Base-by-base conservation (phyloP, 2,797 vertebrate species). In the Molossus molossus region DNA sequence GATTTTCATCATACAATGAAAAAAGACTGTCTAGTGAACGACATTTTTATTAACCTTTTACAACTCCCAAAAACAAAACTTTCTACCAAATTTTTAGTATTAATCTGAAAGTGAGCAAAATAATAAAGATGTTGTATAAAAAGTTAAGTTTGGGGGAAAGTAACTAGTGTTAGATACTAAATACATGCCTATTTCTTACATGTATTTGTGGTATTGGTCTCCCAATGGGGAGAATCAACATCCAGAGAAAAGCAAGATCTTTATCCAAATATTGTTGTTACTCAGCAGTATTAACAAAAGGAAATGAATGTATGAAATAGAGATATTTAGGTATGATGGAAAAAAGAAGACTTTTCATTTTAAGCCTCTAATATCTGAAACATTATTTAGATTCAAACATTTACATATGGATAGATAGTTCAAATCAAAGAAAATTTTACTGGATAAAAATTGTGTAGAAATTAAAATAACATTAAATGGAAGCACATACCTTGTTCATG, bases 41-140 rank as follows among this genome's bases (percentile, higher is more conserved):
- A 57, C 20, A 58, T 48, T 69, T 88, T 75, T 72, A 89, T 60
- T 86, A 87, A 58, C 3, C 4, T 88, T 88, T 87, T 40, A 83
- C 0, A 2, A 69, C 6, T 77, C 15, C 8, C 33, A 9, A 10
- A 83, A 69, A 89, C 1, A 45, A 37, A 89, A 76, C 12, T 60
- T 69, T 67, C 40, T 40, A 58, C 25, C 58, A 21, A 90, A 50
- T 25, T 91, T 94, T 92, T 67, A 55, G 29, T 20, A 37, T 7
- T 48, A 48, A 81, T 45, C 5, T 58, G 50, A 94, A 97, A 93
- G 62, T 67, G 14, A 86, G 65, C 15, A 83, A 92, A 82, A 23
- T 60, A 90, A 86, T 92, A 69, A 87, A 91, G 53, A 55, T 77
- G n/a, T 73, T 65, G 90, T 82, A 84, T 86, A 79, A 85, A 77